Conservation (phyloP, 2,797 vertebrate species). For the Periophthalmus magnuspinnatus region DNA sequence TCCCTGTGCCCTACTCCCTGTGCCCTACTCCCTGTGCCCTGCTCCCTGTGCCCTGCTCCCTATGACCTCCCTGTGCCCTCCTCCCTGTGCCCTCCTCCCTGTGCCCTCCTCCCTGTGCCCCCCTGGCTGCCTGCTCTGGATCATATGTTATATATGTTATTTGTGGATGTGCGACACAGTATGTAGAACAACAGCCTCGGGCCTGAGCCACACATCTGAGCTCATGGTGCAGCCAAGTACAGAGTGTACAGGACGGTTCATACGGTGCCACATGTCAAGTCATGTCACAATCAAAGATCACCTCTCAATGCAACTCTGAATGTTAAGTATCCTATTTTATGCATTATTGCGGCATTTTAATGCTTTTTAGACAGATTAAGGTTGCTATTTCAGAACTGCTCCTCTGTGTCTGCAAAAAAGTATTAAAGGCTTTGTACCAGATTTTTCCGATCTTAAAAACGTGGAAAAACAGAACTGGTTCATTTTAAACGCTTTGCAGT, state of each 20-base stretch:
- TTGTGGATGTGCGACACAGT: constrained; percentile 32
- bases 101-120: no score
- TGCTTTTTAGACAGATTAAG: no score
- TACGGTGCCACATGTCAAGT: neutral
- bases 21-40: neutral
- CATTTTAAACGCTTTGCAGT: no score
- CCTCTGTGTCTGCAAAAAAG: no score
- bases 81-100: neutral
- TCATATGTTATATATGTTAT: constrained; percentile 37
- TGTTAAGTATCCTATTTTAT: no score
- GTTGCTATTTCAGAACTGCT: no score
- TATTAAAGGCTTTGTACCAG: no score
- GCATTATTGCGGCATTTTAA: no score
- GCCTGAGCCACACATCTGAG: constrained; percentile 42
- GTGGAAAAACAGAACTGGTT: no score
- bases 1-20: no score
- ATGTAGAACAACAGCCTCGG: constrained; percentile 38
- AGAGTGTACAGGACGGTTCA: neutral
- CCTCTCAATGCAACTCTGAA: no score
- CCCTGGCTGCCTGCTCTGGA: constrained; percentile 23
- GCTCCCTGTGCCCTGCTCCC: neutral
- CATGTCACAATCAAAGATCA: neutral
- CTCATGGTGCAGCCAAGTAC: neutral
- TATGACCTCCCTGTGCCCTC: no score
- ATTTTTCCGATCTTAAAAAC: neutral